Evolutionary conservation across 64 coral and sea anemone genomes (phyloP).

Genomic region (Exaiptasia diaphana): DNA sequence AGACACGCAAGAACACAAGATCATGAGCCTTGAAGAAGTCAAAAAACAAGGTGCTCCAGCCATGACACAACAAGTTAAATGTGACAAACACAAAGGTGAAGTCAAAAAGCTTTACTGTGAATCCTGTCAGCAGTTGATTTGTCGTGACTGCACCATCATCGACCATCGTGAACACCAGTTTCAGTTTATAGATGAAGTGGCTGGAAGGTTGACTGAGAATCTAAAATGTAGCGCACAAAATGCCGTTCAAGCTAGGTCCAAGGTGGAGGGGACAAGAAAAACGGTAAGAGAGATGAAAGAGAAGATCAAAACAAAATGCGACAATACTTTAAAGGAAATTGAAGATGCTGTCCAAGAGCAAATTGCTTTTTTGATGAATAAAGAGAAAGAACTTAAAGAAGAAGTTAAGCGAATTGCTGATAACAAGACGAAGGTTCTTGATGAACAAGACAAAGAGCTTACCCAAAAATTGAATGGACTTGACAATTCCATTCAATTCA

Average conservation of each 20-base stretch:
- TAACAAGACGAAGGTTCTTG: not conserved
- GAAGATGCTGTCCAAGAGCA: not conserved
- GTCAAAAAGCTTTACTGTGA: conserved; percentile 31
- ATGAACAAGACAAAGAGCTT: not conserved
- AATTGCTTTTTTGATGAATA: not conserved
- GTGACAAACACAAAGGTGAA: conserved; percentile 11
- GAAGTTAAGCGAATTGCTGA: not conserved
- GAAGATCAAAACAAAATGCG: not conserved
- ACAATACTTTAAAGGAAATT: not conserved
- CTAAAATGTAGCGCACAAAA: not conserved
- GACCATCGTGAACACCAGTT: conserved; percentile 47
- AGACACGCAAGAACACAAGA: not conserved
- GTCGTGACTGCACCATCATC: conserved; percentile 54
- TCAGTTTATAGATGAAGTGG: not conserved
- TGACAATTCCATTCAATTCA: not conserved
- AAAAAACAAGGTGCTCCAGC: not conserved
- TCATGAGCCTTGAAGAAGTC: not conserved
- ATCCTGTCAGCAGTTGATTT: conserved; percentile 39
- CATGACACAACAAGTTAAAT: not conserved
- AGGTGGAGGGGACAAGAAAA: not conserved
- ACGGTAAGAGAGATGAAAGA: conserved; percentile 10
- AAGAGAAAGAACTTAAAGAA: not conserved
- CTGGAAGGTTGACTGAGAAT: not conserved
- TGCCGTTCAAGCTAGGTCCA: not conserved
- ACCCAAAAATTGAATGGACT: not conserved